These are phyloP conservation scores for Catharus fuscescens DNA, from an alignment of 2,113 vertebrate genomes.

Conservation along the genomic window DNA sequence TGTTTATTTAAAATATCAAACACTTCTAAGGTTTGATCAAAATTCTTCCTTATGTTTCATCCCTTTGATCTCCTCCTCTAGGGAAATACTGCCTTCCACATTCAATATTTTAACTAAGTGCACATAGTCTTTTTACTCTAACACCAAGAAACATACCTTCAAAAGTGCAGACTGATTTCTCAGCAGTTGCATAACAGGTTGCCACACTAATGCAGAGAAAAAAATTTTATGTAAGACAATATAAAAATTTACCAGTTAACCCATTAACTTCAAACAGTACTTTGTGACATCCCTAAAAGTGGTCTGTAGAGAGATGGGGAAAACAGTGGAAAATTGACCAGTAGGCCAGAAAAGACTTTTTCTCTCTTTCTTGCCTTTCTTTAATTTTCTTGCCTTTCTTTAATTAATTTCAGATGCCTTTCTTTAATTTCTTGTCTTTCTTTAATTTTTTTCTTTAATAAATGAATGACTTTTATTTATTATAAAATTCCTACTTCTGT, in stretches of 20 bases:
- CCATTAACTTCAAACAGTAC: not conserved
- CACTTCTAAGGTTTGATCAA: not conserved
- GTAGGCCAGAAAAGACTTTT: not conserved
- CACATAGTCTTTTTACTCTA: not conserved
- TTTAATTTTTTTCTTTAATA: not conserved
- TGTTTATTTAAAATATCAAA: slow-evolving; percentile 28
- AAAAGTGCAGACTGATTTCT: not conserved
- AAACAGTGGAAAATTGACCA: not conserved
- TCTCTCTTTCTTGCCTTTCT: not conserved
- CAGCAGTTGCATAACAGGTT: not conserved
- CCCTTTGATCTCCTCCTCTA: not conserved
- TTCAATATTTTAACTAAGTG: not conserved
- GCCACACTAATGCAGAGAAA: not conserved
- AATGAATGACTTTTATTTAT: not conserved
- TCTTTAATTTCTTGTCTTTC: not conserved
- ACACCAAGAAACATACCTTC: not conserved
- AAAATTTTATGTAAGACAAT: not conserved
- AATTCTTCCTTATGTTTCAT: not conserved
- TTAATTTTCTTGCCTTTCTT: not conserved
- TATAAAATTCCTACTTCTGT: not conserved
- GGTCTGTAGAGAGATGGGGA: not conserved
- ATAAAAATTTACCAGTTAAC: not conserved
- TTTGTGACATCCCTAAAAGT: not conserved
- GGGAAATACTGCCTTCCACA: not conserved
- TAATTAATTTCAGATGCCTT: no score